Evolutionary conservation across 2,113 vertebrate species (phyloP).

Genomic region (human): GRCh38 chr12:51297501-51298000

Average conservation of each 20-base stretch:
- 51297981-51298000: too few species aligned
- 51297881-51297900: not conserved
- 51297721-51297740: not conserved
- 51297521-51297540: too few species aligned
- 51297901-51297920: not conserved
- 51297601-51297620: not conserved
- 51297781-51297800: conserved; percentile 24
- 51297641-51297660: not conserved
- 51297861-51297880: not conserved
- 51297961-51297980: too few species aligned
- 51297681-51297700: not conserved
- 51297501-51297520: too few species aligned
- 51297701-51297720: not conserved
- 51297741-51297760: not conserved
- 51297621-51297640: not conserved
- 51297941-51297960: not conserved
- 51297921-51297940: conserved; percentile 19
- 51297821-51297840: conserved; percentile 17
- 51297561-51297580: not conserved
- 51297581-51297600: not conserved
- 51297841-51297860: conserved; percentile 14
- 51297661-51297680: not conserved
- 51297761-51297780: conserved; percentile 24
- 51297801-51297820: not conserved
- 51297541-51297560: too few species aligned